These are phyloP conservation scores for Hylaeus anthracinus DNA, from an alignment of 1,140 invertebrate species.

Conservation along the genomic window DNA sequence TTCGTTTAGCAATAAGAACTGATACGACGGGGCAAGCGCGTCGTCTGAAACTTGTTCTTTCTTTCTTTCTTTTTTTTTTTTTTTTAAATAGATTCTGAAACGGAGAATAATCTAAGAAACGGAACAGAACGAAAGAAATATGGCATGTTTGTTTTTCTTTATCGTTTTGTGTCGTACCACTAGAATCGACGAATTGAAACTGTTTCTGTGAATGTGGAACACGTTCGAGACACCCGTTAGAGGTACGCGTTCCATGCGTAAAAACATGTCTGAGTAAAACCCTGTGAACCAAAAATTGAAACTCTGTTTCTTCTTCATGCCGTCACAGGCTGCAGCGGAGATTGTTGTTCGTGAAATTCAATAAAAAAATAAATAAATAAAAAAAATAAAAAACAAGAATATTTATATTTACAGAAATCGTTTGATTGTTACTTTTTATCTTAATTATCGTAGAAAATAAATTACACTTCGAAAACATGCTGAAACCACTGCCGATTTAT, in stretches of 20 bases:
- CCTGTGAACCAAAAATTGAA: neutral
- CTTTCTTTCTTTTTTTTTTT: too few relatives aligned
- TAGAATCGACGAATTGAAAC: too few relatives aligned
- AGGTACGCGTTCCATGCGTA: neutral
- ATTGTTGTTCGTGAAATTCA: slow-evolving; percentile 24
- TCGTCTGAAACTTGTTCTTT: too few relatives aligned
- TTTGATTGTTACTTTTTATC: slow-evolving; percentile 1
- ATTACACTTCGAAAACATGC: neutral
- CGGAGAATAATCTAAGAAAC: neutral
- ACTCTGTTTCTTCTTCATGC: slow-evolving; percentile 3
- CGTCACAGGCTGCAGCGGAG: neutral
- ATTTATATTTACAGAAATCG: slow-evolving; percentile 38
- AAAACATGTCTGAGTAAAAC: neutral
- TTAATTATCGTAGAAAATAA: neutral
- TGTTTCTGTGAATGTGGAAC: too few relatives aligned
- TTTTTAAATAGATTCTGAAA: too few relatives aligned
- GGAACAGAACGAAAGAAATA: neutral
- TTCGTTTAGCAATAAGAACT: slow-evolving; percentile 31
- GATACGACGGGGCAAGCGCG: neutral
- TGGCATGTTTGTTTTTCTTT: neutral
- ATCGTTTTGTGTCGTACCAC: neutral
- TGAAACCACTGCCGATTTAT: neutral
- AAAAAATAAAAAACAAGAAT: slow-evolving; percentile 18
- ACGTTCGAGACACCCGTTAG: too few relatives aligned
- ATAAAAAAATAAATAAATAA: neutral